phyloP scores from a whole-genome alignment of 2,797 vertebrate species.

The Ptychobarbus kaznakovi region DNA sequence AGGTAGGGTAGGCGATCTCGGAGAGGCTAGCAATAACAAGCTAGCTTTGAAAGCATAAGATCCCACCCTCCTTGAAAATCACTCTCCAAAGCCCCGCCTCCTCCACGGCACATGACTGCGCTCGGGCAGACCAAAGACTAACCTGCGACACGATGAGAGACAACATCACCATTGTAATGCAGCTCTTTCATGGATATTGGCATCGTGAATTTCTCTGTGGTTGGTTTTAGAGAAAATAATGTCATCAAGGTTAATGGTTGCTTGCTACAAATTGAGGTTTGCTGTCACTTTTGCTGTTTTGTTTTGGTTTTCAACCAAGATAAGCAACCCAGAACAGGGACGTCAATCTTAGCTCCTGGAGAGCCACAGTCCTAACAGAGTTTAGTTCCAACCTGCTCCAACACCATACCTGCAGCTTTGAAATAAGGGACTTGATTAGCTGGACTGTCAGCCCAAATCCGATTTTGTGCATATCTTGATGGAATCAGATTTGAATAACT shows the following conservation, averaged over 20 bases:
- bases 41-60: neutral
- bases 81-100: neutral
- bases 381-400: neutral
- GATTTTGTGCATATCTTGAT: no score
- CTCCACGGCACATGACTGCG: no score
- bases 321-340: neutral
- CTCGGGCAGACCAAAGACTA: no score
- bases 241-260: no score
- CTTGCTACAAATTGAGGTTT: neutral
- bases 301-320: neutral
- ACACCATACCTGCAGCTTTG: neutral
- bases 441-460: neutral
- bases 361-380: neutral
- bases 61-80: neutral
- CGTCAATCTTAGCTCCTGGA: neutral
- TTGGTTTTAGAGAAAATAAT: no score
- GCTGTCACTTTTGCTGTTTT: neutral
- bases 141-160: no score
- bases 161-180: neutral
- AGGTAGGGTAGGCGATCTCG: neutral
- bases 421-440: neutral
- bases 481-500: no score
- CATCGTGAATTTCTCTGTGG: no score
- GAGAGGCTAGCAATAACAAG: neutral
- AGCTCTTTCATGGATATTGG: no score